Evolutionary conservation across 2,113 vertebrate species (phyloP).

Genomic region (Alexandromys fortis): DNA sequence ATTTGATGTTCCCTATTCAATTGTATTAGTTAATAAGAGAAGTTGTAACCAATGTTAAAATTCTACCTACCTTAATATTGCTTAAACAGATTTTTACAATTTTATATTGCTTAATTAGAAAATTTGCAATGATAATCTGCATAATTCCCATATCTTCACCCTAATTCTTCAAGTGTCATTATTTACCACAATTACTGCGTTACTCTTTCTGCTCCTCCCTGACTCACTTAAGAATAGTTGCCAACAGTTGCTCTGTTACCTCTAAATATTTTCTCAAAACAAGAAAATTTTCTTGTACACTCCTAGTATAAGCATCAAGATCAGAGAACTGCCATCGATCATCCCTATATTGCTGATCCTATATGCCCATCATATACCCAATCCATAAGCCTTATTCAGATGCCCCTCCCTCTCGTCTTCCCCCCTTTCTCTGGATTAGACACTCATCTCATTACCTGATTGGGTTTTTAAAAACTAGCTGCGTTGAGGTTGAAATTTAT

Average conservation of each 20-base stretch:
- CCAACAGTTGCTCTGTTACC: background rate
- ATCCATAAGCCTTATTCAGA: background rate
- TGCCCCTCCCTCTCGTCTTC: no score
- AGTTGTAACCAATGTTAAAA: background rate
- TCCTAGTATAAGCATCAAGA: background rate
- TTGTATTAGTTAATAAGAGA: background rate
- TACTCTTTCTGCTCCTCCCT: background rate
- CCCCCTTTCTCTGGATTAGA: background rate
- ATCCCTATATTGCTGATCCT: background rate
- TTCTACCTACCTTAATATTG: background rate
- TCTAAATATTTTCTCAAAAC: conserved; percentile 5
- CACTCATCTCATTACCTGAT: background rate
- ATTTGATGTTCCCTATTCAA: background rate
- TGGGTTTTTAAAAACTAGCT: background rate
- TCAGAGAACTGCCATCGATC: background rate
- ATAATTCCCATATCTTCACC: background rate
- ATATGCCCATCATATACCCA: background rate
- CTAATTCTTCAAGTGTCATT: background rate
- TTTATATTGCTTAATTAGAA: background rate
- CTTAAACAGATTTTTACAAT: background rate
- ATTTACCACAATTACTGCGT: background rate
- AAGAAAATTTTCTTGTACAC: background rate
- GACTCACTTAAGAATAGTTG: background rate
- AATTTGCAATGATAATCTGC: background rate
- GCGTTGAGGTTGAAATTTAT: background rate